Percentiles rank a stretch among this genome's conserved stretches.
Conservation (phyloP, 2,113 vertebrate genomes). For the Dasyprocta punctata region DNA sequence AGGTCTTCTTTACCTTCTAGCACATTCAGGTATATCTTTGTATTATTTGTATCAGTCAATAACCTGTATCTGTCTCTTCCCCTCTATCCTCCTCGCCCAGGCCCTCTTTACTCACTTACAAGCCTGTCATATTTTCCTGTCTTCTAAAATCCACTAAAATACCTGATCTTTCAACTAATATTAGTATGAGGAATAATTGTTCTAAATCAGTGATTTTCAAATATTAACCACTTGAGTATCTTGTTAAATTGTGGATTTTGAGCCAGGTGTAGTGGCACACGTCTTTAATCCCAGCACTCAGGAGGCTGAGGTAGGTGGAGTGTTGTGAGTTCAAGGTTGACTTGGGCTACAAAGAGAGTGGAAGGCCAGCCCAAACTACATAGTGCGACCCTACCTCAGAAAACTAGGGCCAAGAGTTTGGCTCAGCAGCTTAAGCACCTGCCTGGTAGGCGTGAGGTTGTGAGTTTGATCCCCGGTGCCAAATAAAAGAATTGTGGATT, state of each 20-base stretch:
- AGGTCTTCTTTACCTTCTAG: neutral
- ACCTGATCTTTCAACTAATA: constrained; percentile 13
- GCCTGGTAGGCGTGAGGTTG: no score
- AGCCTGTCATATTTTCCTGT: neutral
- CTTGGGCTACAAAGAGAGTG: no score
- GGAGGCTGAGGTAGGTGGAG: no score
- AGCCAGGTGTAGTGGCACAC: no score
- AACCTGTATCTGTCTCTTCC: neutral
- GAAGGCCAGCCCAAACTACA: no score
- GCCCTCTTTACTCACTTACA: neutral
- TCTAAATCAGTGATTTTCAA: constrained; percentile 34
- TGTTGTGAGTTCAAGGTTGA: no score
- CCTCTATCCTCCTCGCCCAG: neutral
- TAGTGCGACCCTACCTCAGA: no score
- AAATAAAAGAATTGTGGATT: constrained; percentile 50
- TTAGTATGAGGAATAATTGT: neutral
- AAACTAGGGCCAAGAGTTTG: no score
- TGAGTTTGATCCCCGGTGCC: no score
- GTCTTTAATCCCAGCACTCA: no score
- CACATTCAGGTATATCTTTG: neutral
- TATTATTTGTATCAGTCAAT: neutral
- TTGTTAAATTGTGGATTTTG: constrained; percentile 31
- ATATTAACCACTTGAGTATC: neutral
- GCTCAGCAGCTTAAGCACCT: no score
- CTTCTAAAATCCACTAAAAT: constrained; percentile 12